A percentile compares a stretch with the other conserved stretches of the same genome.
Evolutionary conservation across 2,113 vertebrate genomes (phyloP).

Genomic region (Catagonus wagneri): DNA sequence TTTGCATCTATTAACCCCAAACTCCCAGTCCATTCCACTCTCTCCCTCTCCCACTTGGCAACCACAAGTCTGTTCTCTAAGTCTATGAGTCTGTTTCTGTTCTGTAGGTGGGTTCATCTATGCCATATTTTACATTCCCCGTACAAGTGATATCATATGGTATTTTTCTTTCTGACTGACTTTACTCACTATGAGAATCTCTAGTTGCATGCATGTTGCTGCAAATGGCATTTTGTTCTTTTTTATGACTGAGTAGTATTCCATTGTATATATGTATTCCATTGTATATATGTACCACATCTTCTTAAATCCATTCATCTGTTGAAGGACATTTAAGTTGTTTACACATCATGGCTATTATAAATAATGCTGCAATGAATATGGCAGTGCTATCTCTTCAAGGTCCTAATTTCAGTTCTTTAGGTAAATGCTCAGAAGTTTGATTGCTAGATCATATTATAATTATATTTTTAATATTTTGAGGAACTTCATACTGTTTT

Average conservation of each 20-base stretch:
- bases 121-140: too few relatives aligned
- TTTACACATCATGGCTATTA: neutral
- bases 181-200: too few relatives aligned
- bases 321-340: neutral
- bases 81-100: too few relatives aligned
- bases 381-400: neutral
- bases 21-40: too few relatives aligned
- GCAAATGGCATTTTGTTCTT: neutral
- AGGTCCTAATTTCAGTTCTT: neutral
- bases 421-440: neutral
- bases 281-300: neutral
- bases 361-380: neutral
- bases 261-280: neutral
- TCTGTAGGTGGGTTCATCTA: too few relatives aligned
- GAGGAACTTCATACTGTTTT: neutral
- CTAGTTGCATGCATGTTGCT: too few relatives aligned
- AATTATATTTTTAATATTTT: conserved; percentile 20
- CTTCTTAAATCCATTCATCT: neutral
- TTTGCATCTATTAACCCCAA: too few relatives aligned
- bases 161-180: too few relatives aligned
- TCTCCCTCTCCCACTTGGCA: too few relatives aligned
- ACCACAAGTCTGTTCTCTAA: too few relatives aligned
- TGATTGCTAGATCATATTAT: neutral
- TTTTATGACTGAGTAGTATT: neutral
- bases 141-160: too few relatives aligned